These are phyloP conservation scores for Myotis planiceps DNA, from an alignment of 2,797 vertebrate species.

Conservation along the genomic window DNA sequence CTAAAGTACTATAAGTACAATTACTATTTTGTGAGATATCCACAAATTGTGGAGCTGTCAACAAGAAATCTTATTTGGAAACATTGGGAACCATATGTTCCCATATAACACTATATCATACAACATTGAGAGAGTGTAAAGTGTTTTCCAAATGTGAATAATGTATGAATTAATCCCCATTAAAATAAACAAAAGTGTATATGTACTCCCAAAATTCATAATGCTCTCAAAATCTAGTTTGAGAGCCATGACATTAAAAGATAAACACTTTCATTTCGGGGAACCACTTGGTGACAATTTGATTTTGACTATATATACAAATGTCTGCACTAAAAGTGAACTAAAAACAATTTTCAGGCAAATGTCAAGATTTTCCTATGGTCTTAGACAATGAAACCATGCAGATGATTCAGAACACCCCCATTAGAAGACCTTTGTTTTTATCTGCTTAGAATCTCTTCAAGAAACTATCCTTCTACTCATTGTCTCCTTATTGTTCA, in stretches of 20 bases:
- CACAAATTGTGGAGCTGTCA: not conserved
- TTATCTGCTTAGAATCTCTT: not conserved
- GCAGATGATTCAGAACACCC: not conserved
- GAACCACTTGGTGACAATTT: not conserved
- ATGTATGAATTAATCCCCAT: not conserved
- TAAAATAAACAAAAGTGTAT: conserved; percentile 29
- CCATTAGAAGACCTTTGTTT: not conserved
- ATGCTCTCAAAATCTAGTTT: conserved; percentile 1
- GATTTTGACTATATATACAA: conserved; percentile 37
- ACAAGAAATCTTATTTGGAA: conserved; percentile 29
- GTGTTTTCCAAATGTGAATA: conserved; percentile 15
- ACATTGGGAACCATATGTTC: not conserved
- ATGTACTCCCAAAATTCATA: not conserved
- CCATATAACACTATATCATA: not conserved
- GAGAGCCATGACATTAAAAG: conserved; percentile 8
- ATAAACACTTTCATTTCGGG: conserved; percentile 41
- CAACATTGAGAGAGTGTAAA: not conserved
- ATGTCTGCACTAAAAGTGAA: not conserved
- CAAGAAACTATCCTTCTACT: not conserved
- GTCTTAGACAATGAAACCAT: not conserved
- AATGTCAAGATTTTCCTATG: not conserved
- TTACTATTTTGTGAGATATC: not conserved
- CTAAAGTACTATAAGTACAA: not conserved
- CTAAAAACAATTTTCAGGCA: not conserved
- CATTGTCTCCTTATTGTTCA: not conserved